Conservation (phyloP, 2,888 invertebrate genomes). For the Nowickia ferox region DNA sequence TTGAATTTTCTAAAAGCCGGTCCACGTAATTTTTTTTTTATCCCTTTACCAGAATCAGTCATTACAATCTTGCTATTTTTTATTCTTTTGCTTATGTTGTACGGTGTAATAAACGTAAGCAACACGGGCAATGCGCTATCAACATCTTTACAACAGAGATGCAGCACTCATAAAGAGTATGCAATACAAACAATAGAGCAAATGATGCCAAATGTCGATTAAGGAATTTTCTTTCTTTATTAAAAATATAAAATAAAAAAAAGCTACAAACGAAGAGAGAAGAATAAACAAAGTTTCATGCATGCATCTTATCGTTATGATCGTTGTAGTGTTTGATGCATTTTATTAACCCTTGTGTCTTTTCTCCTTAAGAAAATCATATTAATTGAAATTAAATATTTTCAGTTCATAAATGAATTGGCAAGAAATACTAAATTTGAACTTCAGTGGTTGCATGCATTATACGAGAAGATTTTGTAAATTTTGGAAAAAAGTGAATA, state of each 20-base stretch:
- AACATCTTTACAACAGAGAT: slow-evolving; percentile 24
- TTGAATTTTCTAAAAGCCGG: too few species aligned
- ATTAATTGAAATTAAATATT: too few species aligned
- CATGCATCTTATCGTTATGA: slow-evolving; percentile 36
- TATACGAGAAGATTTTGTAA: too few species aligned
- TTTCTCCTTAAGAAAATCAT: too few species aligned
- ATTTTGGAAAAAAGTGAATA: too few species aligned
- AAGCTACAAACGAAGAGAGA: neutral
- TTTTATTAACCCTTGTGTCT: slow-evolving; percentile 1
- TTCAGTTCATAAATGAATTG: too few species aligned
- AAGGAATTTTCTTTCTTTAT: slow-evolving; percentile 45
- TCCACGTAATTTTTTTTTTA: too few species aligned
- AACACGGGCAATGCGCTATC: neutral
- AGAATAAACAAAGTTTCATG: slow-evolving; percentile 6
- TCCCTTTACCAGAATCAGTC: too few species aligned
- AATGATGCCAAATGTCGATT: slow-evolving; percentile 63
- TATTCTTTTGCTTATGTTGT: too few species aligned
- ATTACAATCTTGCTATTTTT: too few species aligned
- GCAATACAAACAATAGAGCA: slow-evolving; percentile 44
- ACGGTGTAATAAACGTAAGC: neutral
- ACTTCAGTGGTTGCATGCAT: too few species aligned
- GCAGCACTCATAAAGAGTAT: neutral
- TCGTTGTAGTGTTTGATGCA: neutral
- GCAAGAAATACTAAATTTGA: too few species aligned
- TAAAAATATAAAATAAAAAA: neutral